Evolutionary conservation across 2,113 vertebrate genomes (phyloP), one percentile per base, ranked within the genome.

Genomic region (Zapornia atra): DNA sequence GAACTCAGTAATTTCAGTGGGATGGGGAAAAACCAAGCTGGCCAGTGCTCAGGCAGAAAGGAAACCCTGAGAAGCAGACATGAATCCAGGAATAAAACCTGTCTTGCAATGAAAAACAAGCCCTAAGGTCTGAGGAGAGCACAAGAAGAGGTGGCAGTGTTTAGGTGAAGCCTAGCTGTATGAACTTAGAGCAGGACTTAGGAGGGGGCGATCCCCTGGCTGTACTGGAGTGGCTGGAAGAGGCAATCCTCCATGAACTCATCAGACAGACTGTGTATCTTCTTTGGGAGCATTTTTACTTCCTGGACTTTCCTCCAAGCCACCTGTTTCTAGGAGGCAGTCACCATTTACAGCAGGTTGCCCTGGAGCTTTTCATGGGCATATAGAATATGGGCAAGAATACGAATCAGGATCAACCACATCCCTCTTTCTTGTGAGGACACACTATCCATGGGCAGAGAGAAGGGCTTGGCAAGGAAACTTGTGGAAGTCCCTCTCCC

Each of bases 201-300:
- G 18, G 53, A 34, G 42, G 31, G 64, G 34, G 17, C 9, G 1
- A 26, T 38, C n/a, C 46, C 48, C 25, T 38, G 4, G 7, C 66
- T 80, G 20, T n/a, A 13, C 53, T 56, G 61, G 11, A 70, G 44
- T 38, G 38, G 26, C 38, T 56, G 44, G 48, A 50, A 28, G 34
- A n/a, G 44, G 34, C 25, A 22, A 0, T 70, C 56, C 40, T 50
- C 40, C 31, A 10, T 18, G 26, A 70, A 40, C 15, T 66, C n/a
- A 4, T 14, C 53, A 50, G 19, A 22, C 0, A 0, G 12, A 21
- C 24, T n/a, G 11, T 7, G 8, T 15, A 4, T 21, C 68, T 38
- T 51, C 15, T 17, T 5, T 61, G 72, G 51, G n/a, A 38, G 10
- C 19, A 3, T 51, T 68, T 61, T 51, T 42, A 54, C 36, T 11